Evolutionary conservation across 2,113 vertebrate genomes (phyloP).

Genomic region (Chamaea fasciata): DNA sequence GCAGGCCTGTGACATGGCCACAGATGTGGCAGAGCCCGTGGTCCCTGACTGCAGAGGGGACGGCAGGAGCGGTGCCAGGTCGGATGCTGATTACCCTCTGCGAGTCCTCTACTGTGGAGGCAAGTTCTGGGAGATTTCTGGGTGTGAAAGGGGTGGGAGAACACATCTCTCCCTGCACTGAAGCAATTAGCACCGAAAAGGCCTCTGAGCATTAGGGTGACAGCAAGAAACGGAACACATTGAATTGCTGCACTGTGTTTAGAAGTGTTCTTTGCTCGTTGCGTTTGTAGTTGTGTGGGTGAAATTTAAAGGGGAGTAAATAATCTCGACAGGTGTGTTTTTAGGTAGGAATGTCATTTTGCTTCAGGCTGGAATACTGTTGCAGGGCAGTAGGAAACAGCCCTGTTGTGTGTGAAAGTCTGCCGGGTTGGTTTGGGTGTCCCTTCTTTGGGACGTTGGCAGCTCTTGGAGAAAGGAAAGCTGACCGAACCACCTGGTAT

Average conservation of each 20-base stretch:
- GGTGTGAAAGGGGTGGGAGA: neutral
- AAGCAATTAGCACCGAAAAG: neutral
- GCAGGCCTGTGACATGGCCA: constrained; percentile 74
- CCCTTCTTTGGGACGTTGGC: neutral
- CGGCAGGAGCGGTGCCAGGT: constrained; percentile 54
- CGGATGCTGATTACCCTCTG: constrained; percentile 82
- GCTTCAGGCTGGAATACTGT: neutral
- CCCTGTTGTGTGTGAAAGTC: neutral
- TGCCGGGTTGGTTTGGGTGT: neutral
- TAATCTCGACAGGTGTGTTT: neutral
- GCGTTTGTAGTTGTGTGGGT: neutral
- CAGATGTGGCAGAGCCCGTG: constrained; percentile 81
- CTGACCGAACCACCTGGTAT: neutral
- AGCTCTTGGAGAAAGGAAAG: neutral
- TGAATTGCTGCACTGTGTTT: neutral
- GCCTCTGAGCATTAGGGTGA: neutral
- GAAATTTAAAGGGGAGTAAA: neutral
- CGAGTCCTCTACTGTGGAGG: constrained; percentile 98
- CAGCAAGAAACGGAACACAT: neutral
- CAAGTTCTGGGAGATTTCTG: constrained; percentile 46
- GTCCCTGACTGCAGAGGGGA: constrained; percentile 84
- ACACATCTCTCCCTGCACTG: neutral
- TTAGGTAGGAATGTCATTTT: neutral
- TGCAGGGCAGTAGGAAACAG: neutral
- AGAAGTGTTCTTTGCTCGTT: neutral